A percentile compares a stretch with the other conserved stretches of the same genome.
Conservation (phyloP, 2,113 vertebrate genomes). For the Labrus mixtus region DNA sequence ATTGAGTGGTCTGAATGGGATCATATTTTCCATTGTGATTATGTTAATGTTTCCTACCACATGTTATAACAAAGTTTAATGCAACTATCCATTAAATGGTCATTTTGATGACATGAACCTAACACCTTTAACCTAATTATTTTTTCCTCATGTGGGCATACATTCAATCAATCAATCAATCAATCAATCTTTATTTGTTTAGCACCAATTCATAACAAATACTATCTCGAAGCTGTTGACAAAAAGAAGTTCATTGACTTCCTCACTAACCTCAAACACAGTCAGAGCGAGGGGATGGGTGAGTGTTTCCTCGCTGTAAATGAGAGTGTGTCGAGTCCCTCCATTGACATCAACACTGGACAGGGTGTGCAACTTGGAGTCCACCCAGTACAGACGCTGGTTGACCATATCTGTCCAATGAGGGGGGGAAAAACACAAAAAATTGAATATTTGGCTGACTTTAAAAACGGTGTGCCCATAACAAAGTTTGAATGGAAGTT, state of each 20-base stretch:
- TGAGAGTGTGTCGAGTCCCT: conserved; percentile 78
- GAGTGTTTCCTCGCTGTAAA: conserved; percentile 77
- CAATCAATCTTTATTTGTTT: too few species aligned
- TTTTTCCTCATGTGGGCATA: too few species aligned
- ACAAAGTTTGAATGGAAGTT: background rate
- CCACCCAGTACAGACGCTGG: conserved; percentile 92
- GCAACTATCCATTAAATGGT: background rate
- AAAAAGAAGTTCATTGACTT: background rate
- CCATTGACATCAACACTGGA: conserved; percentile 88
- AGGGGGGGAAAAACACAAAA: conserved; percentile 5
- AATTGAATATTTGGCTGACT: background rate
- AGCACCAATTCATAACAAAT: too few species aligned
- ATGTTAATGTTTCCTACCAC: background rate
- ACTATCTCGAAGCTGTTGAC: too few species aligned
- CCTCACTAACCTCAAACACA: conserved; percentile 88
- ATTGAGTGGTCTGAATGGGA: conserved; percentile 6
- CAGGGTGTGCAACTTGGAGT: conserved; percentile 90
- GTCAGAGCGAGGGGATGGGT: conserved; percentile 86
- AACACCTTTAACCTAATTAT: background rate
- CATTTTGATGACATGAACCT: background rate
- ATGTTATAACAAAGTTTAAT: background rate
- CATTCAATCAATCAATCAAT: background rate
- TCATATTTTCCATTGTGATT: background rate
- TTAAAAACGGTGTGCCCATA: background rate
- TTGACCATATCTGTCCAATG: conserved; percentile 87